These are phyloP conservation scores for Actenoides lindsayi DNA, from an alignment of 2,113 vertebrate species.

Conservation along the genomic window DNA sequence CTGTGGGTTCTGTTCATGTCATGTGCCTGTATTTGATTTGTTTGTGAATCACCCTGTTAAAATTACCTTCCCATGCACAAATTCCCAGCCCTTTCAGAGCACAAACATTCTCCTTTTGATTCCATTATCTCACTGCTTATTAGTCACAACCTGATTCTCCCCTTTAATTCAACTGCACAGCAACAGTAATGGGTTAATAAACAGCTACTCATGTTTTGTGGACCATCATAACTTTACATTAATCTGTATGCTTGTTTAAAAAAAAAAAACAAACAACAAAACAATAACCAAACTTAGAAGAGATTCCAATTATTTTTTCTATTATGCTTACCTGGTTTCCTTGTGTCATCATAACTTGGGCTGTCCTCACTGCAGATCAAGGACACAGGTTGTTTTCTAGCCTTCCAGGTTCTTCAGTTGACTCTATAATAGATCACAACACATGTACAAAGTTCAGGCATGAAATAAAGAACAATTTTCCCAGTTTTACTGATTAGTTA, in stretches of 20 bases:
- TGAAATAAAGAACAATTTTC: not conserved
- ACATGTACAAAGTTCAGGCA: not conserved
- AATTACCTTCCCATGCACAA: not conserved
- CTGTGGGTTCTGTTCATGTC: not conserved
- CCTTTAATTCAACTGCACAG: not conserved
- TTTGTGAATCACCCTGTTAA: not conserved
- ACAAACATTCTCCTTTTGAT: not conserved
- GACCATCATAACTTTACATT: not conserved
- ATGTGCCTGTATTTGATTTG: not conserved
- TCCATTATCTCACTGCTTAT: not conserved
- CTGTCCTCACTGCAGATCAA: not conserved
- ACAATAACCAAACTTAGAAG: not conserved
- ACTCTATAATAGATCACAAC: not conserved
- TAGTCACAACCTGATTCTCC: not conserved
- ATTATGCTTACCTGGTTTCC: not conserved
- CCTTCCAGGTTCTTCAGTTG: not conserved
- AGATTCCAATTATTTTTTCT: not conserved
- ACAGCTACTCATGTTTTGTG: not conserved
- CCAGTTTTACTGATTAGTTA: not conserved
- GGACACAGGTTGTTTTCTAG: not conserved
- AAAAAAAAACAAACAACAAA: not conserved
- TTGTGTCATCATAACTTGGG: accelerated
- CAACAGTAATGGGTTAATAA: not conserved
- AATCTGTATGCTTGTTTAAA: not conserved
- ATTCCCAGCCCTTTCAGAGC: not conserved